Evolutionary conservation across 2,888 invertebrate species (phyloP), one percentile per base, ranked within the genome.

Genomic region (Drosophila maculinotata): DNA sequence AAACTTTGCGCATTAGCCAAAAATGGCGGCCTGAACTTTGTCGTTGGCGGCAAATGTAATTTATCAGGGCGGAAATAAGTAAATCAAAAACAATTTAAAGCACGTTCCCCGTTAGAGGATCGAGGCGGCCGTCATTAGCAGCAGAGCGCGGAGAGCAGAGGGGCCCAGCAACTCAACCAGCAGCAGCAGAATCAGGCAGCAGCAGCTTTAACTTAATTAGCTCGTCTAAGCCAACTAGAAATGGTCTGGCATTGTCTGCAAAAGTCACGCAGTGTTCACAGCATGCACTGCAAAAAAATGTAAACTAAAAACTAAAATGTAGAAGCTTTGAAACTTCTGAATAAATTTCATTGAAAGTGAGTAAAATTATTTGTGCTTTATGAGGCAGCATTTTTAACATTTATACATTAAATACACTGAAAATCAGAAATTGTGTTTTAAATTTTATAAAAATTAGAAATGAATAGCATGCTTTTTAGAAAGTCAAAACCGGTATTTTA

Each of bases 61-160:
- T 87, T 87, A 87, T 87, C 87, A 86, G 81, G 79, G 73, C 69
- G 80, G 75, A 84, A 84, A 76, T 86, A 87, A 87, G 86, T 87
- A 86, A 87, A 87, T 87, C 87, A 86, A 81, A 86, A 84, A 84
- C 84, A 87, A 86, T 87, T 87, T 87, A 79, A 87, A 80, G 68
- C 79, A 70, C 69, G 76, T 68, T 56, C 49, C 38, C 20, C 12
- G 23, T n/a, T 3, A 4, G n/a, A 8, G 38, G 4, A 8, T 9
- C 14, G 1, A 35, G 25, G 25, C 17, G 44, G 39, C 15, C 66
- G 73, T 69, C 69, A 66, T 72, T 73, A 76, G 62, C 66, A 54
- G 36, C 7, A 15, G 20, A 26, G 36, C 38, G 52, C 25, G 35
- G 26, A 41, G 30, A 59, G 39, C 69, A 58, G 65, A 51, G 56